Conservation (phyloP, 1,140 invertebrate genomes). For the Neodiprion pinetum region DNA sequence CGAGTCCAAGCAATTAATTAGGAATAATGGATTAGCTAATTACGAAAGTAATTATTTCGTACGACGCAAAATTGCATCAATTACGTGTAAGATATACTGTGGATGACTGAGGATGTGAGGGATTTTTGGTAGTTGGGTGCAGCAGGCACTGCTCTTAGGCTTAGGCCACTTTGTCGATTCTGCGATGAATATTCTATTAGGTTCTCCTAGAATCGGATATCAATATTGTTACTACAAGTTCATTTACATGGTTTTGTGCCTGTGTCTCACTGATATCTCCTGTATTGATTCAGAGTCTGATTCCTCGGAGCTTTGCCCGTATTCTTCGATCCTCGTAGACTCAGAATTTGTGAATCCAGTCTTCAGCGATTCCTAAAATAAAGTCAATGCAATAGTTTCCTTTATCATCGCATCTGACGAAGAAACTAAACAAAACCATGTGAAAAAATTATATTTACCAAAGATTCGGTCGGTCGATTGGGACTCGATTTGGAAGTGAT, state of each 20-base stretch:
- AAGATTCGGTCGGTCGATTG: constrained; percentile 33
- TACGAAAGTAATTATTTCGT: no score
- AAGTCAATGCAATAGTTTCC: background rate
- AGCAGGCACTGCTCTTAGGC: constrained; percentile 38
- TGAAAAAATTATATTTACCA: constrained; percentile 29
- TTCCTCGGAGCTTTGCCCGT: constrained; percentile 45
- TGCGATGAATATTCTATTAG: constrained; percentile 17
- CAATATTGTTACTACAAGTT: background rate
- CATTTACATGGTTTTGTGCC: constrained; percentile 46
- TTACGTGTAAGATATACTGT: constrained; percentile 31
- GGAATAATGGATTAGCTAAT: no score
- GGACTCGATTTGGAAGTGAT: constrained; percentile 34
- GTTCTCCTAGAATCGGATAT: no score
- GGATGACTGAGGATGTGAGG: constrained; percentile 39
- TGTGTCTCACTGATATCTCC: constrained; percentile 51
- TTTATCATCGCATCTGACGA: no score
- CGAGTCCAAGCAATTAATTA: no score
- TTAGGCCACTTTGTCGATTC: constrained; percentile 16
- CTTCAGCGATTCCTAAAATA: constrained; percentile 47
- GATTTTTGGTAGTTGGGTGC: constrained; percentile 43
- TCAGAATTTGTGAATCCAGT: constrained; percentile 47
- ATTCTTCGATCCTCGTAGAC: constrained; percentile 53
- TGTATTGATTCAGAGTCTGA: constrained; percentile 45
- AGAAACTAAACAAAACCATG: no score
- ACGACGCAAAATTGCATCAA: no score